Base-by-base conservation (phyloP, 2,113 vertebrate genomes). In the Pachyramphus minor region DNA sequence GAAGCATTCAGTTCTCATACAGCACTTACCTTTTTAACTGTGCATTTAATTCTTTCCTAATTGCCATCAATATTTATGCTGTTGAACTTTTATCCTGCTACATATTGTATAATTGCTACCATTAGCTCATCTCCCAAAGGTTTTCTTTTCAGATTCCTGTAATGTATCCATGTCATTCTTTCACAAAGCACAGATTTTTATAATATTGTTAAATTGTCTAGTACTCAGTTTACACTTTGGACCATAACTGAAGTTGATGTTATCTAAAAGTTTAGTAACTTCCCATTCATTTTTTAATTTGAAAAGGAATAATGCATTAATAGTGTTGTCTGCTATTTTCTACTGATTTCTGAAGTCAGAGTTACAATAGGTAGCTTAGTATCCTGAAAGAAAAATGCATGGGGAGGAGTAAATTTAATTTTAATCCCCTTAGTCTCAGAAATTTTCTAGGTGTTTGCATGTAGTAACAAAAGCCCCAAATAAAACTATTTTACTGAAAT, bases 21-120 rank as follows among this genome's bases (percentile, higher is more conserved):
- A 67, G 60, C 84, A 96, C 92, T 97, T 97, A 96, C 47, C 87
- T 93, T 97, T 95, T 97, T 93, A 98, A 96, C 89, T 82, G 83
- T 93, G 90, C 93, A 94, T 97, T 97, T 97, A 97, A 98, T 98
- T 97, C 89, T 86, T 95, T 96, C 85, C 93, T 98, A 97, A 97
- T 97, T 96, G 74, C 81, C 89, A 96, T 98, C 93, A 97, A 97
- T 98, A 98, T 97, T 98, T 97, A 97, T 96, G 90, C 78, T 72
- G 63, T 82, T 98, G 94, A 97, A 97, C 88, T 97, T 98, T 97
- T 95, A 96, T 97, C 93, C 84, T 97, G 75, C 56, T 97, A 69
- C 64, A 67, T 96, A 91, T 95, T 97, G 72, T 82, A 95, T 96
- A 97, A 97, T 97, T 97, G 81, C 79, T 95, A 86, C 88, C 89